These are phyloP conservation scores for Conger conger DNA, from an alignment of 2,113 vertebrate genomes.

Conservation along the genomic window DNA sequence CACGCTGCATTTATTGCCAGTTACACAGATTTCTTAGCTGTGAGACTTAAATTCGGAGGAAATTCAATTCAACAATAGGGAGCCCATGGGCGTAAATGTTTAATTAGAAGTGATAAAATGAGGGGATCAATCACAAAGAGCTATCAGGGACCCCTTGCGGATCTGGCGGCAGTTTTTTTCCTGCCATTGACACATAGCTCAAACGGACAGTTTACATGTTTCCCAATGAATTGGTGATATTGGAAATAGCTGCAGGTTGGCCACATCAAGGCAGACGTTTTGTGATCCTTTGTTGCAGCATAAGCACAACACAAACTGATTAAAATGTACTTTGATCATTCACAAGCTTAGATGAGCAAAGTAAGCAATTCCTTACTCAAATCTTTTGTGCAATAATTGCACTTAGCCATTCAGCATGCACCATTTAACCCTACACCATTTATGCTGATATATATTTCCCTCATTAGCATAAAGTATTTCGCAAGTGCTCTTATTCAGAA, in stretches of 20 bases:
- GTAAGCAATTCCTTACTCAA: constrained; percentile 3
- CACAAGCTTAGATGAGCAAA: constrained; percentile 14
- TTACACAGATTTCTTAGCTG: constrained; percentile 26
- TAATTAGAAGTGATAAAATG: constrained; percentile 44
- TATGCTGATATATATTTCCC: background rate
- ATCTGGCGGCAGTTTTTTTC: background rate
- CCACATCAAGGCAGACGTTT: constrained; percentile 1
- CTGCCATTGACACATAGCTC: background rate
- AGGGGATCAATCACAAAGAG: constrained; percentile 25
- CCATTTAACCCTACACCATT: background rate
- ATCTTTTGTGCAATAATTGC: background rate
- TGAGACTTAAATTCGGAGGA: constrained; percentile 37
- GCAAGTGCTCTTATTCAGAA: too few species aligned
- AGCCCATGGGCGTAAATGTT: constrained; percentile 30
- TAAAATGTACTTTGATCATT: constrained; percentile 28
- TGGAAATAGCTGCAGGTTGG: constrained; percentile 16
- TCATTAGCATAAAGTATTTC: too few species aligned
- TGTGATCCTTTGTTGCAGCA: constrained; percentile 5
- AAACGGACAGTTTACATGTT: background rate
- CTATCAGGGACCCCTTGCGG: background rate
- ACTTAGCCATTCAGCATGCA: background rate
- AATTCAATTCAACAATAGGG: constrained; percentile 43
- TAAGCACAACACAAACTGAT: constrained; percentile 22
- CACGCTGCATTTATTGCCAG: constrained; percentile 34
- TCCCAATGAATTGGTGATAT: constrained; percentile 24